phyloP scores from a whole-genome alignment of 2,888 invertebrate genomes.

The Cetonia aurata region DNA sequence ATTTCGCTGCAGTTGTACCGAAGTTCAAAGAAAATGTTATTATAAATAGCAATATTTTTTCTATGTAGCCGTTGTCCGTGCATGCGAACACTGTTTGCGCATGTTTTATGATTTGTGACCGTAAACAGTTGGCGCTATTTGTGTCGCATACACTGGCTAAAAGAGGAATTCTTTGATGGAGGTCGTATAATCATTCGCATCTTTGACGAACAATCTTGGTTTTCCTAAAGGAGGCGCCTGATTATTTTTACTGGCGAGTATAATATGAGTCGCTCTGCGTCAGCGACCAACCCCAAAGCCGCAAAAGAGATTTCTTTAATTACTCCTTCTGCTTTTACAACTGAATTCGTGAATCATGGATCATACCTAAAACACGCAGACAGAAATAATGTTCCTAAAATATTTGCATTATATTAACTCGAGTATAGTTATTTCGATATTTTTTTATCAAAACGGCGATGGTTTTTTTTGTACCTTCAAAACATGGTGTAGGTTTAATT shows the following conservation, averaged over 20 bases:
- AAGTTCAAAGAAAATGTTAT: conserved; percentile 17
- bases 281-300: background rate
- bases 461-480: no score
- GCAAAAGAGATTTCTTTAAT: background rate
- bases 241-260: conserved; percentile 3
- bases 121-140: conserved; percentile 7
- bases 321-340: conserved; percentile 17
- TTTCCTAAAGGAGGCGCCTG: conserved; percentile 3
- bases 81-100: conserved; percentile 3
- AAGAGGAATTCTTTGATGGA: background rate
- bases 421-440: no score
- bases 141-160: no score
- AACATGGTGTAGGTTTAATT: no score
- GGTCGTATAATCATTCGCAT: background rate
- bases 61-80: no score
- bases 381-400: no score
- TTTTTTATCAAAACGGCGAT: no score
- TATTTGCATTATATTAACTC: no score
- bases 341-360: conserved; percentile 1
- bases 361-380: no score
- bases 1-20: background rate
- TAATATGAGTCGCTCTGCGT: conserved; percentile 3
- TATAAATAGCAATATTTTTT: conserved; percentile 27
- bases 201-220: background rate
- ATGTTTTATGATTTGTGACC: conserved; percentile 17